phyloP scores from a whole-genome alignment of 2,888 invertebrate genomes.

The Nomada goodeniana region DNA sequence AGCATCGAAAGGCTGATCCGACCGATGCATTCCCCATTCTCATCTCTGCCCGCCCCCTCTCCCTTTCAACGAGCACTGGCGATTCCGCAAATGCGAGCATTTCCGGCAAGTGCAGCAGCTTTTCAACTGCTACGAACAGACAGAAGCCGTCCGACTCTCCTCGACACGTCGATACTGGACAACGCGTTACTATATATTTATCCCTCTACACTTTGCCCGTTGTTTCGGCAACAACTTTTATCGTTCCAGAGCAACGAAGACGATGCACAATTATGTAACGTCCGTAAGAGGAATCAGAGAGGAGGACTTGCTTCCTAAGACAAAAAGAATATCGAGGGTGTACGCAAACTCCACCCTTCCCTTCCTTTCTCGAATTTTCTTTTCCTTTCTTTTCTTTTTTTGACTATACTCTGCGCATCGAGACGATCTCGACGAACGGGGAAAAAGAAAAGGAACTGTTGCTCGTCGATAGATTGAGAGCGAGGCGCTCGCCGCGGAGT shows the following conservation, averaged over 20 bases:
- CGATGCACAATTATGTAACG: too few species aligned
- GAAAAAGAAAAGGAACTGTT: conserved; percentile 9
- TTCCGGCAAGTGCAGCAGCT: conserved; percentile 14
- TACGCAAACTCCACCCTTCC: too few species aligned
- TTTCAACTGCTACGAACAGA: conserved; percentile 18
- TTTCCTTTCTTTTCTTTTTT: too few species aligned
- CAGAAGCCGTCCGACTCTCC: background rate
- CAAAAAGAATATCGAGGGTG: too few species aligned
- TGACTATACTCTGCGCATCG: too few species aligned
- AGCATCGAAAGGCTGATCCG: background rate
- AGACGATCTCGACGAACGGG: too few species aligned
- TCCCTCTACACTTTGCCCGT: too few species aligned
- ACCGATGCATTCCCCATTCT: background rate
- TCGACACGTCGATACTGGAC: background rate
- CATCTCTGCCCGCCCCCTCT: background rate
- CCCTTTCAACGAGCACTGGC: conserved; percentile 3
- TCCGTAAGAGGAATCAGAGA: too few species aligned
- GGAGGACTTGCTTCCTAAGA: too few species aligned
- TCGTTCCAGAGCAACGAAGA: too few species aligned
- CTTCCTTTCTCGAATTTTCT: too few species aligned
- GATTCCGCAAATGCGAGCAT: conserved; percentile 21
- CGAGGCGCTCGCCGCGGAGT: background rate
- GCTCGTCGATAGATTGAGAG: conserved; percentile 12
- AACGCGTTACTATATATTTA: background rate
- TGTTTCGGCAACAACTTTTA: too few species aligned